Evolutionary conservation across 2,797 vertebrate species (phyloP).

Genomic region (Apodemus agrarius): DNA sequence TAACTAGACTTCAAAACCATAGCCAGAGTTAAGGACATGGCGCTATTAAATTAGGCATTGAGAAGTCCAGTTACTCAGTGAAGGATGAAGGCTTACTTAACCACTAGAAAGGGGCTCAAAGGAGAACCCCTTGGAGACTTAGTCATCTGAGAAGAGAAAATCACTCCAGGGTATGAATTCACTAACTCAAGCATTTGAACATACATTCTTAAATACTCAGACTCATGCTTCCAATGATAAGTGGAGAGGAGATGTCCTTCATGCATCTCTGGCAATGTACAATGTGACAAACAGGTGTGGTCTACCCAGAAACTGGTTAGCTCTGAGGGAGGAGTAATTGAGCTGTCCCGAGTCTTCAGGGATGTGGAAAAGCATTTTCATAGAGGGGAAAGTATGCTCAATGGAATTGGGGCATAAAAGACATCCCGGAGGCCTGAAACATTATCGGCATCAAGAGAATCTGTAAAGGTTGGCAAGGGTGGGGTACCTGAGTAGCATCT

Average conservation of each 20-base stretch:
- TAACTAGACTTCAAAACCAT: neutral
- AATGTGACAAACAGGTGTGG: neutral
- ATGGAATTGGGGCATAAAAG: neutral
- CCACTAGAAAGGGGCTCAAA: neutral
- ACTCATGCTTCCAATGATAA: neutral
- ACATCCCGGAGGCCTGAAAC: neutral
- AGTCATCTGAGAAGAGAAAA: neutral
- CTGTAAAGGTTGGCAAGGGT: neutral
- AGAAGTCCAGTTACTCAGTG: neutral
- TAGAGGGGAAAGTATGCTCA: neutral
- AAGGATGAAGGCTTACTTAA: neutral
- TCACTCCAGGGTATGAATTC: neutral
- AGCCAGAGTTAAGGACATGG: rapidly evolving
- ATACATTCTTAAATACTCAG: neutral
- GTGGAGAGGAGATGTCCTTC: neutral
- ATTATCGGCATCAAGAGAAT: neutral
- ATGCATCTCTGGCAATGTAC: neutral
- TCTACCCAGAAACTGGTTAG: neutral
- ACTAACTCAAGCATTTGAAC: neutral
- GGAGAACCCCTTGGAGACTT: too few species aligned
- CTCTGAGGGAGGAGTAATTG: neutral
- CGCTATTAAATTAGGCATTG: neutral
- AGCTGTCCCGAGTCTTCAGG: neutral
- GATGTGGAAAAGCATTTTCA: neutral
- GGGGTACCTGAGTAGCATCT: neutral